Percentiles rank a stretch among this genome's conserved stretches.
Conservation (phyloP, 2,888 invertebrate genomes). For the Escarpia spicata region DNA sequence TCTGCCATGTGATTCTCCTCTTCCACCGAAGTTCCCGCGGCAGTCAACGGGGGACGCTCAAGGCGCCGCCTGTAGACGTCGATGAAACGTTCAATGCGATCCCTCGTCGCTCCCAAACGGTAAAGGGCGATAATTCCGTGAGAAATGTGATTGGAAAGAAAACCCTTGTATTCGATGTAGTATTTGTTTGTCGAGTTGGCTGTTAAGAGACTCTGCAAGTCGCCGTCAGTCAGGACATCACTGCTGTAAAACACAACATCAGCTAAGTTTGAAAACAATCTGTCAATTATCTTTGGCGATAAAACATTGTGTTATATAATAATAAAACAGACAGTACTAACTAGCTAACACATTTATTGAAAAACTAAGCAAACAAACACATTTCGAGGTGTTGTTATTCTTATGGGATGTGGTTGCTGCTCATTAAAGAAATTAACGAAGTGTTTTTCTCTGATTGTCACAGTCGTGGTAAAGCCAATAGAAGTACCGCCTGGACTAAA, state of each 20-base stretch:
- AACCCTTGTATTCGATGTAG: constrained; percentile 32
- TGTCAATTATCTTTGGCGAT: background rate
- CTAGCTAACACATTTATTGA: too few relatives aligned
- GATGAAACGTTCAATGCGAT: constrained; percentile 25
- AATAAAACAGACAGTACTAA: too few relatives aligned
- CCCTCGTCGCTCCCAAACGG: constrained; percentile 30
- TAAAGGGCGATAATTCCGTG: constrained; percentile 25
- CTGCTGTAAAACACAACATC: background rate
- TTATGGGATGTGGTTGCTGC: too few relatives aligned
- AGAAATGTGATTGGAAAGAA: constrained; percentile 22
- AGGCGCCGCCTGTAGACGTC: constrained; percentile 23
- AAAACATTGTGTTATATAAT: background rate
- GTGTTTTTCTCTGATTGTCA: too few relatives aligned
- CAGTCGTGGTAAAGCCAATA: too few relatives aligned
- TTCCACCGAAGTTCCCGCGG: background rate
- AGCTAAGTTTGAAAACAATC: background rate
- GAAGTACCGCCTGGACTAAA: too few relatives aligned
- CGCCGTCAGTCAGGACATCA: background rate
- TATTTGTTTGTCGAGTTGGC: constrained; percentile 25
- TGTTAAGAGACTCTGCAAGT: background rate
- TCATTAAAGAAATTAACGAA: too few relatives aligned
- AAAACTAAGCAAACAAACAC: too few relatives aligned
- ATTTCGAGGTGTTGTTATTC: too few relatives aligned
- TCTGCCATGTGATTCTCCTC: background rate
- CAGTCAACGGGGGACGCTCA: constrained; percentile 17